Percentiles rank a stretch among this genome's conserved stretches.
Conservation (phyloP, 2,113 vertebrate species). For the Columba janthina region DNA sequence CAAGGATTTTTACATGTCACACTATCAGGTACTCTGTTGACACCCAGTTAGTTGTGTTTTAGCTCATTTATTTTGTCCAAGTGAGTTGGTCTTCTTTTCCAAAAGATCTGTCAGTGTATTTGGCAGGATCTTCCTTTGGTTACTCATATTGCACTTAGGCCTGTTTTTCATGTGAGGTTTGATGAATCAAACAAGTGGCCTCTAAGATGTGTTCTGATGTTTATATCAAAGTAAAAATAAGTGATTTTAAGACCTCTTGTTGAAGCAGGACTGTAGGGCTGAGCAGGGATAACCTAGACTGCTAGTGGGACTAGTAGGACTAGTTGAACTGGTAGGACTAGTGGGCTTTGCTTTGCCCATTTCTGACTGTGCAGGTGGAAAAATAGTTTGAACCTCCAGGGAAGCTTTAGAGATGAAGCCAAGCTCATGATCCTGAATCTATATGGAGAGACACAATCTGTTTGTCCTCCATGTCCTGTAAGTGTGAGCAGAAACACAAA, state of each 20-base stretch:
- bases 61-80: background rate
- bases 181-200: background rate
- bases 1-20: background rate
- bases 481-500: background rate
- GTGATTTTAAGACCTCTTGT: background rate
- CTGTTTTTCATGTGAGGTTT: background rate
- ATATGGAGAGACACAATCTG: background rate
- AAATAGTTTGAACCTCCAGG: background rate
- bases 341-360: background rate
- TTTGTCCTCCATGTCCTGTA: background rate
- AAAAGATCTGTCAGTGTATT: background rate
- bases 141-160: background rate
- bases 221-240: background rate
- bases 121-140: background rate
- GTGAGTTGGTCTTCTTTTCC: background rate
- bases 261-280: background rate
- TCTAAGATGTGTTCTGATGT: background rate
- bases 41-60: background rate
- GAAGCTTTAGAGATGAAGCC: background rate
- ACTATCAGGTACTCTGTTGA: background rate
- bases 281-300: background rate
- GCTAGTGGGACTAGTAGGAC: background rate
- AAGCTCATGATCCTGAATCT: background rate
- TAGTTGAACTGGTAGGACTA: background rate
- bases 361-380: background rate